Evolutionary conservation across 2,888 invertebrate species (phyloP).

Genomic region (Ceramica pisi): DNA sequence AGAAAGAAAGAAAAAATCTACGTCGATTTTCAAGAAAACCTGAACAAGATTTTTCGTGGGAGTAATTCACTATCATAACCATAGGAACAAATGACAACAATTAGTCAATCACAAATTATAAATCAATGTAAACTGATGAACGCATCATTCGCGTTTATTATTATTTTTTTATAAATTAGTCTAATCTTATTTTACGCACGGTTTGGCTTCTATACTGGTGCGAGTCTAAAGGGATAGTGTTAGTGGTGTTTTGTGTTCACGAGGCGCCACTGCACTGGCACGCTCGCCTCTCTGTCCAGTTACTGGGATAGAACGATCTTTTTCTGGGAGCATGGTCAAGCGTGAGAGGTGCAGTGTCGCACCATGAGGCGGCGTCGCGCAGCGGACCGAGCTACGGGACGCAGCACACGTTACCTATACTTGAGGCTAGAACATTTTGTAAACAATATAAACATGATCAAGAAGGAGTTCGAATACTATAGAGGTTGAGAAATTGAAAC

Average conservation of each 20-base stretch:
- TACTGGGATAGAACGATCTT: not conserved
- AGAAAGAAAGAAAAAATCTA: conserved; percentile 80
- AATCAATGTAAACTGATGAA: conserved; percentile 86
- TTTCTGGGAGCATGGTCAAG: conserved; percentile 25
- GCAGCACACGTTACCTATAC: conserved; percentile 81
- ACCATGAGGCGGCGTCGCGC: conserved; percentile 68
- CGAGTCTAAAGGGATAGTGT: conserved; percentile 86
- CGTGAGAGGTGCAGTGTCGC: conserved; percentile 41
- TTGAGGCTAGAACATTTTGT: conserved; percentile 52
- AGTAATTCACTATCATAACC: conserved; percentile 85
- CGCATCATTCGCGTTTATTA: conserved; percentile 84
- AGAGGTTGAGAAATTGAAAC: conserved; percentile 9
- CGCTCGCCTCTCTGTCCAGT: conserved; percentile 9
- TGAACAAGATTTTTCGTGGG: conserved; percentile 84
- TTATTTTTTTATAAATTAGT: conserved; percentile 74
- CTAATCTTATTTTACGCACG: conserved; percentile 86
- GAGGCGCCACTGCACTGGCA: conserved; percentile 69
- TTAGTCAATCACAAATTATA: conserved; percentile 89
- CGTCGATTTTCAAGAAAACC: conserved; percentile 90
- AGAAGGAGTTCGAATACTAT: conserved; percentile 30
- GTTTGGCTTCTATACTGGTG: conserved; percentile 88
- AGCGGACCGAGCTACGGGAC: conserved; percentile 79
- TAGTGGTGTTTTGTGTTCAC: conserved; percentile 75
- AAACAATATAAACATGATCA: conserved; percentile 51
- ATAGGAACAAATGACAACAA: conserved; percentile 90